Conservation (phyloP, 2,797 vertebrate genomes). For the Limnodromus scolopaceus region DNA sequence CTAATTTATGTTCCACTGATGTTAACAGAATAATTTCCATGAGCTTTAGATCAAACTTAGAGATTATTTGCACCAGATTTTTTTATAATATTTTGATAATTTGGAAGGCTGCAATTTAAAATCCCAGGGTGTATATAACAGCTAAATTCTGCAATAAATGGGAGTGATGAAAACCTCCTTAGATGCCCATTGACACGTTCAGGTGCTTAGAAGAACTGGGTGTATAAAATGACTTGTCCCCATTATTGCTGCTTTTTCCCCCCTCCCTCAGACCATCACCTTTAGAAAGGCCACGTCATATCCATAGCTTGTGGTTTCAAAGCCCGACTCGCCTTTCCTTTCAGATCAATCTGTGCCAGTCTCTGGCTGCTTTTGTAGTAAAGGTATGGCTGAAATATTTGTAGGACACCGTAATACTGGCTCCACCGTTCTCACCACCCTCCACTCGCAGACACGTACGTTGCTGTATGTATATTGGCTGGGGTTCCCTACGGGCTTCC, state of each 20-base stretch:
- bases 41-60: not conserved
- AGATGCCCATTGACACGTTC: rapidly evolving
- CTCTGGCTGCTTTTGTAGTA: not conserved
- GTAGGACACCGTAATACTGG: not conserved
- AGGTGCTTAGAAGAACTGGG: not conserved
- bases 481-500: not conserved
- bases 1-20: not conserved
- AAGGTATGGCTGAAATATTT: not conserved
- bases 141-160: not conserved
- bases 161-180: not conserved
- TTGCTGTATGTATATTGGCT: not conserved
- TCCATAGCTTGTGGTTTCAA: not conserved
- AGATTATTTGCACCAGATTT: not conserved
- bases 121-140: not conserved
- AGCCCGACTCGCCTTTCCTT: rapidly evolving
- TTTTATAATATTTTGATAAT: not conserved
- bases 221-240: not conserved
- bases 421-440: rapidly evolving
- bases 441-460: rapidly evolving
- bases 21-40: not conserved
- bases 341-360: not conserved
- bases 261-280: rapidly evolving
- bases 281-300: not conserved
- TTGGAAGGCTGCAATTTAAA: not conserved
- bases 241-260: not conserved